These are phyloP conservation scores for Diadegma fenestrale DNA, from an alignment of 2,888 invertebrate species.

Conservation along the genomic window DNA sequence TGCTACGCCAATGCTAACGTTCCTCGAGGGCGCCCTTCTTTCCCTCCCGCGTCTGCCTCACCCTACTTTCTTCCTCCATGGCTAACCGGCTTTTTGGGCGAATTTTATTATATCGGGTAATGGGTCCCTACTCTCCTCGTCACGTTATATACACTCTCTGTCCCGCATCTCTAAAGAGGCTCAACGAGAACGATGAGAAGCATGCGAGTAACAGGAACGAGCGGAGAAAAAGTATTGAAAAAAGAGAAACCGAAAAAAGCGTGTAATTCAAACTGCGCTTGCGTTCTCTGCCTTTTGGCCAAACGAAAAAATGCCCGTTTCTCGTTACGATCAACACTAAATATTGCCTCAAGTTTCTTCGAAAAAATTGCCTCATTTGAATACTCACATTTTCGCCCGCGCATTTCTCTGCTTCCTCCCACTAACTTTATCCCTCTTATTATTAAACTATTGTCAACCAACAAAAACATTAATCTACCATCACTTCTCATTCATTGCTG, in stretches of 20 bases:
- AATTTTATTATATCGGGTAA: conserved; percentile 81
- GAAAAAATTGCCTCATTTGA: neutral
- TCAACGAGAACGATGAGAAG: conserved; percentile 61
- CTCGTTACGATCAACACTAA: conserved; percentile 77
- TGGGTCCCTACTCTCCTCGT: conserved; percentile 76
- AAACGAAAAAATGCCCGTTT: conserved; percentile 45
- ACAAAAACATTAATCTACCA: neutral
- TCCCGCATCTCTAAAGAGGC: conserved; percentile 76
- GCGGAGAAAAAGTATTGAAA: neutral
- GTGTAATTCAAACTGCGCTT: conserved; percentile 38
- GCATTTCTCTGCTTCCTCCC: neutral
- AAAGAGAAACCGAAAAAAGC: conserved; percentile 14
- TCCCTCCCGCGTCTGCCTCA: conserved; percentile 28
- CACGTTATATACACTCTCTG: conserved; percentile 68
- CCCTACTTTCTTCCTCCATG: conserved; percentile 57
- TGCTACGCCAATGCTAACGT: conserved; percentile 67
- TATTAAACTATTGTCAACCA: neutral
- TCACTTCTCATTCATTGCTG: neutral
- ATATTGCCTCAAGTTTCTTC: conserved; percentile 71
- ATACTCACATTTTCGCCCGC: neutral
- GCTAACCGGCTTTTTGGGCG: conserved; percentile 79
- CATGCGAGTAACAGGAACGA: neutral
- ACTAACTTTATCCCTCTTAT: neutral
- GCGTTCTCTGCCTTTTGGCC: conserved; percentile 26
- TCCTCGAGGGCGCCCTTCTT: conserved; percentile 65